Conservation (phyloP, 1,140 invertebrate genomes). For the Protaetia brevitarsis region DNA sequence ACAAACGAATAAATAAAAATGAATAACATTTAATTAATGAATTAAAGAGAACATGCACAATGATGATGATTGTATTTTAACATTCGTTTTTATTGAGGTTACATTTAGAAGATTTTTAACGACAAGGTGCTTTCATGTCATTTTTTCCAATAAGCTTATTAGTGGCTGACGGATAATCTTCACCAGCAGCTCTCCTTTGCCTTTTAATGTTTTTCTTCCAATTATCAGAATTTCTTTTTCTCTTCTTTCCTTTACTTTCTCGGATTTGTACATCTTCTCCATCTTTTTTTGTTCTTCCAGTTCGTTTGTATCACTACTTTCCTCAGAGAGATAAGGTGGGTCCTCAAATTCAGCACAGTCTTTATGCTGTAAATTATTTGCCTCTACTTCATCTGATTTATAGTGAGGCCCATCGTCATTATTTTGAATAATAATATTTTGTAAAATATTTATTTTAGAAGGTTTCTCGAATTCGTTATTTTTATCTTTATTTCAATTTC, state of each 20-base stretch:
- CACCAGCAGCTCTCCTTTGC: conserved; percentile 24
- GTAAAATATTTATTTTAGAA: conserved; percentile 25
- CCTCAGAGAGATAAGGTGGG: conserved; percentile 20
- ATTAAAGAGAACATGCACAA: not conserved
- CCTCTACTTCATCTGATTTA: conserved; percentile 21
- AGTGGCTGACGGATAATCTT: conserved; percentile 22
- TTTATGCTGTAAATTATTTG: conserved; percentile 23
- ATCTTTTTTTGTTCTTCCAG: conserved; percentile 22
- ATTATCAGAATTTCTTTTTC: conserved; percentile 23
- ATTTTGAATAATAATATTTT: conserved; percentile 26
- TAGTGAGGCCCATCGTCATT: conserved; percentile 23
- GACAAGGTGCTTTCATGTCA: conserved; percentile 18
- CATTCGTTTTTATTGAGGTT: conserved; percentile 8
- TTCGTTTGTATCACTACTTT: conserved; percentile 25
- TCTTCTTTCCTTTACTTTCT: conserved; percentile 27
- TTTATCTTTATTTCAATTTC: conserved; percentile 21
- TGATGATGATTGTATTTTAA: not conserved
- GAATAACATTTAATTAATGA: no score
- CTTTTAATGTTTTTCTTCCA: conserved; percentile 27
- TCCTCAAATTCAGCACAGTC: conserved; percentile 22
- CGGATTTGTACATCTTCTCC: conserved; percentile 24
- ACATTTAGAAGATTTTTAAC: no score
- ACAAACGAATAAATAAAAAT: not conserved
- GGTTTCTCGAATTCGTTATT: conserved; percentile 23
- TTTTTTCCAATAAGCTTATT: conserved; percentile 22